Conservation (phyloP, 2,888 invertebrate genomes). For the Spodoptera littoralis region DNA sequence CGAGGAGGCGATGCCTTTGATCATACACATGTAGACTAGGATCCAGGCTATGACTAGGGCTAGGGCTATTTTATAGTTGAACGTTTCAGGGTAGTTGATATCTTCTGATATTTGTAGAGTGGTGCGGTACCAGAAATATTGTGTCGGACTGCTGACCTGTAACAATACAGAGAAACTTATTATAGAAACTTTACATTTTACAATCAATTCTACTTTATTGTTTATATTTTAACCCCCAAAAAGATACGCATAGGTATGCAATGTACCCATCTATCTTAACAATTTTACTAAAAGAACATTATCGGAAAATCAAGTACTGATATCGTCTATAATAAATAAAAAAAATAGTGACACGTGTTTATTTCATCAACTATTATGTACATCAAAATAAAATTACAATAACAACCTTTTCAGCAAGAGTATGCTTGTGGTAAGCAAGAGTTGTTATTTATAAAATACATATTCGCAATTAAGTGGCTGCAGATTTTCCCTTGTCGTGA, state of each 20-base stretch:
- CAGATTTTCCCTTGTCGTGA: too few species aligned
- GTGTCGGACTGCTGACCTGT: slow-evolving; percentile 96
- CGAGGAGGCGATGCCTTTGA: slow-evolving; percentile 98
- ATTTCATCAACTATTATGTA: too few species aligned
- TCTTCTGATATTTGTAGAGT: slow-evolving; percentile 97
- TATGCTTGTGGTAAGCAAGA: too few species aligned
- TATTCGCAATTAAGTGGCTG: too few species aligned
- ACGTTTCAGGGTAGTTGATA: slow-evolving; percentile 94
- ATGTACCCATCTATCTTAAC: too few species aligned
- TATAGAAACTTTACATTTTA: not conserved
- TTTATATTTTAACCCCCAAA: too few species aligned
- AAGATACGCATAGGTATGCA: not conserved
- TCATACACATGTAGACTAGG: slow-evolving; percentile 98
- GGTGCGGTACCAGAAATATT: slow-evolving; percentile 98
- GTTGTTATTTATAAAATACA: too few species aligned
- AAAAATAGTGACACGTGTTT: too few species aligned
- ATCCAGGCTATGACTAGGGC: slow-evolving; percentile 97
- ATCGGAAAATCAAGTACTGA: not conserved
- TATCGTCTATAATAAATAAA: too few species aligned
- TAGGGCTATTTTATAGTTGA: slow-evolving; percentile 97
- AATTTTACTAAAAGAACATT: not conserved
- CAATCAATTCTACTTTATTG: too few species aligned
- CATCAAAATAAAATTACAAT: too few species aligned
- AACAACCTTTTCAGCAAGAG: too few species aligned
- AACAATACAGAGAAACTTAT: slow-evolving; percentile 67